Evolutionary conservation across 64 coral and sea anemone genomes (phyloP), one percentile per base, ranked within the genome.

Genomic region (Montipora efflorescens): DNA sequence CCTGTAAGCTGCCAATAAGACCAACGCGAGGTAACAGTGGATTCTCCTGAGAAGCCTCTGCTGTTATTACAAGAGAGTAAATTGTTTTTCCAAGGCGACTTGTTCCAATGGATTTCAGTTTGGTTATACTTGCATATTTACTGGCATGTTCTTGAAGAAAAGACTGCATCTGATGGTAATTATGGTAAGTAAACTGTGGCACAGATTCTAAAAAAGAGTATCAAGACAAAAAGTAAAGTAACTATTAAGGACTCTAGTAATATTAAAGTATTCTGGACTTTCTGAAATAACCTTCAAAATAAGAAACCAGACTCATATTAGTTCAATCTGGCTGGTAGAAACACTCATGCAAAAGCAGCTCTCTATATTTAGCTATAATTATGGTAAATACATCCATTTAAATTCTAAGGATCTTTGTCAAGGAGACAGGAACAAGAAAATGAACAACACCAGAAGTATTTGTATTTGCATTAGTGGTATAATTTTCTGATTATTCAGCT

Each of bases 1-100:
- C 98, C 48, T 96, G 73, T 28, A 99, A 61, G 74, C 95, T 96
- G 12, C 95, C 98, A 58, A 99, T 79, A 4, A 99, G 83, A 3
- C 92, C 98, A 25, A 99, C 92, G 69, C 45, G 87, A 18, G 98
- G 95, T 75, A 90, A 93, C 73, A 71, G 48, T 12, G 14, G 57
- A 66, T 53, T 66, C 16, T 86, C 48, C 77, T 83, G n/a, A 1
- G 76, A 53, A 67, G 22, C 52, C n/a, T 92, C 80, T 25, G 98
- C 94, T 10, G 94, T 49, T 59, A 92, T 79, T 14, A 64, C 14
- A 14, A 96, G 12, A 19, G 95, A 88, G 90, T 87, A 96, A 67
- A 99, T 96, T 70, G n/a, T 16, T 68, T 80, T 93, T 76, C 95
- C 95, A 79, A 71, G 70, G 12, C 14, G 46, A 92, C 78, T 96